Percentiles rank a stretch among this genome's conserved stretches.
Conservation (phyloP, 2,797 vertebrate genomes). For the Melanotaenia trifasciata region DNA sequence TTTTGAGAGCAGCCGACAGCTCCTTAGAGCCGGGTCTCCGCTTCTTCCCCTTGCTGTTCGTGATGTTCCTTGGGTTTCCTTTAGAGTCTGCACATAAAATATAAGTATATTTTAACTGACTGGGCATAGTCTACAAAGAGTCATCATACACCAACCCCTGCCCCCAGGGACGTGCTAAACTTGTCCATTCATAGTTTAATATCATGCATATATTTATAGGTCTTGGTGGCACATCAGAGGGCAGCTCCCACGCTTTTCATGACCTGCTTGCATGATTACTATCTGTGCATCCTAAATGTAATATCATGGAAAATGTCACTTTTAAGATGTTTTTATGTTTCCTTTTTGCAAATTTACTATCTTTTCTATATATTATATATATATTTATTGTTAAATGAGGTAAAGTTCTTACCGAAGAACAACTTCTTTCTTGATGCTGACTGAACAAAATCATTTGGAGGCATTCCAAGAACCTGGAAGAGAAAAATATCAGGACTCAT, state of each 20-base stretch:
- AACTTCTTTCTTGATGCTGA: conserved; percentile 87
- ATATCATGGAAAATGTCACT: too few relatives aligned
- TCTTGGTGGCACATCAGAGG: too few relatives aligned
- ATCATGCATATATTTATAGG: not conserved
- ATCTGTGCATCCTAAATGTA: too few relatives aligned
- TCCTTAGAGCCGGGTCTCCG: conserved; percentile 90
- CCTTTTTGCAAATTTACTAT: too few relatives aligned
- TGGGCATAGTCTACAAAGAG: not conserved
- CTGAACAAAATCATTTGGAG: conserved; percentile 90
- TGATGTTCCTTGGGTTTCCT: conserved; percentile 89
- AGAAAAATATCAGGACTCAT: conserved; percentile 28
- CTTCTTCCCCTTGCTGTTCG: conserved; percentile 92
- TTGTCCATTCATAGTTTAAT: not conserved
- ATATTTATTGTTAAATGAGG: not conserved
- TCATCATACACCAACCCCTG: not conserved
- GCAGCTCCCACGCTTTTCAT: too few relatives aligned
- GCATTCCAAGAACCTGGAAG: conserved; percentile 91
- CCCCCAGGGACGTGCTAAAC: not conserved
- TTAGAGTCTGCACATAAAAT: conserved; percentile 87
- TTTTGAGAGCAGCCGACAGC: conserved; percentile 87
- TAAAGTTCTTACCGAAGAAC: conserved; percentile 90
- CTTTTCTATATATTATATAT: too few relatives aligned
- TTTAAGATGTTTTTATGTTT: too few relatives aligned
- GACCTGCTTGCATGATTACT: too few relatives aligned
- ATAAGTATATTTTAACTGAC: not conserved